Percentiles rank a stretch among this genome's conserved stretches.
These are phyloP conservation scores for Scaptomyza montana DNA, from an alignment of 1,140 invertebrate species.

Conservation along the genomic window DNA sequence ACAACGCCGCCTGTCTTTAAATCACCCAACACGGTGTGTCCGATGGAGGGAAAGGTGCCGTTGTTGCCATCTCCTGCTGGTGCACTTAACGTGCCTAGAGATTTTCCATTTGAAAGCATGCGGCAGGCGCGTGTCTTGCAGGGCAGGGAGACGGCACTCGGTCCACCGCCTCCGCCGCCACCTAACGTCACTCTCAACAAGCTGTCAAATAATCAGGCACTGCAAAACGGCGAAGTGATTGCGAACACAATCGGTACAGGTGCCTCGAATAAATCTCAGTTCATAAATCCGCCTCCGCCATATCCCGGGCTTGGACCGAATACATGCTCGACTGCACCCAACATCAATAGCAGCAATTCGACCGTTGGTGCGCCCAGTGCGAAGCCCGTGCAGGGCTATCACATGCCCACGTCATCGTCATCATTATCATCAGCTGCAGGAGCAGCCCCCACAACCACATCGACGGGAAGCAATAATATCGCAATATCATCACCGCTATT, in stretches of 20 bases:
- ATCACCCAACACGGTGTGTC: slow-evolving; percentile 92
- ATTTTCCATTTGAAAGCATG: slow-evolving; percentile 95
- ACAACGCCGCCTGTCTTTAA: slow-evolving; percentile 86
- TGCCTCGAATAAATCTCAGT: slow-evolving; percentile 73
- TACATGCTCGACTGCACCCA: slow-evolving; percentile 39
- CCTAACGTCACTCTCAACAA: slow-evolving; percentile 77
- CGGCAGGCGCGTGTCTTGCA: slow-evolving; percentile 90
- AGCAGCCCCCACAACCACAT: slow-evolving; percentile 84
- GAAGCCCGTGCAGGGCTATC: slow-evolving; percentile 58
- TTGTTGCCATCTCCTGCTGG: slow-evolving; percentile 82
- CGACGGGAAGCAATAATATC: slow-evolving; percentile 73
- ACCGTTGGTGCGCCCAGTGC: slow-evolving; percentile 23
- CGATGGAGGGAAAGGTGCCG: slow-evolving; percentile 89
- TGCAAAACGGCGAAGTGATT: slow-evolving; percentile 61
- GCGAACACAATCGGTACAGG: slow-evolving; percentile 36
- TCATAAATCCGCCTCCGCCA: slow-evolving; percentile 84
- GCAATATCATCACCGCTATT: slow-evolving; percentile 93
- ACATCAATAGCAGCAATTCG: slow-evolving; percentile 53
- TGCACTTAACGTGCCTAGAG: slow-evolving; percentile 67
- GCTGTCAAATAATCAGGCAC: slow-evolving; percentile 65
- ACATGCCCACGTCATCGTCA: slow-evolving; percentile 48
- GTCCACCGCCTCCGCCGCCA: slow-evolving; percentile 62
- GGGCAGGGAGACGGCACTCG: slow-evolving; percentile 83
- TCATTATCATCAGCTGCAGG: slow-evolving; percentile 48
- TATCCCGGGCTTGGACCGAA: slow-evolving; percentile 83